These are phyloP conservation scores for Hippocampus zosterae DNA, from an alignment of 2,113 vertebrate genomes.

Conservation along the genomic window DNA sequence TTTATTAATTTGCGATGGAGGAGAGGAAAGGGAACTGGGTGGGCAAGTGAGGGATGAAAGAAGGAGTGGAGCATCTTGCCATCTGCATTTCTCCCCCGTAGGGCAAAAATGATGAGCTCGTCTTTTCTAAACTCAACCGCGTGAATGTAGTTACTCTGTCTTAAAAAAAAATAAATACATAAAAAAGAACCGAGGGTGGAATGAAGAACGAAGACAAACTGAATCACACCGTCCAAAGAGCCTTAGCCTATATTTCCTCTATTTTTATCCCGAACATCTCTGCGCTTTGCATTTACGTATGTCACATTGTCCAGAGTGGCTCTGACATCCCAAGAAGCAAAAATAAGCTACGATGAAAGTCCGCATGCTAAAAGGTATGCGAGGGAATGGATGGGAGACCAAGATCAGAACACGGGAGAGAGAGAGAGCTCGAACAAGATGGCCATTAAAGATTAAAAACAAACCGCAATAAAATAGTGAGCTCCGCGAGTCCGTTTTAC, in stretches of 20 bases:
- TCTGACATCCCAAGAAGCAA: slow-evolving; percentile 27
- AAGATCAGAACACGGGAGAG: slow-evolving; percentile 10
- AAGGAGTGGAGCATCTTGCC: slow-evolving; percentile 52
- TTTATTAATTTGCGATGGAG: slow-evolving; percentile 51
- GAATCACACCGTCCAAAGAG: slow-evolving; percentile 22
- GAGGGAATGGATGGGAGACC: slow-evolving; percentile 11
- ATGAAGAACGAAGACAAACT: slow-evolving; percentile 19
- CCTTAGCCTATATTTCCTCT: slow-evolving; percentile 22
- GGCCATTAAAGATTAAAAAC: slow-evolving; percentile 35
- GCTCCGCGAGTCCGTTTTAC: neutral
- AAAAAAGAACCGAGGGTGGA: neutral
- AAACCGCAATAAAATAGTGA: neutral
- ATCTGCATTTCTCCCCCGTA: slow-evolving; percentile 61
- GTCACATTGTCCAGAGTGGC: slow-evolving; percentile 24
- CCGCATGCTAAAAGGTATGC: slow-evolving; percentile 6
- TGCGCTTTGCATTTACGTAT: slow-evolving; percentile 33
- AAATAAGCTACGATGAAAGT: slow-evolving; percentile 14
- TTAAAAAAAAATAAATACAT: slow-evolving; percentile 10
- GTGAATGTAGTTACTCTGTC: slow-evolving; percentile 40
- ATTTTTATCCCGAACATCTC: slow-evolving; percentile 8
- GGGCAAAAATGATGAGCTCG: slow-evolving; percentile 48
- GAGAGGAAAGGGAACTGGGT: slow-evolving; percentile 20
- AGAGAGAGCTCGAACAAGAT: slow-evolving; percentile 9
- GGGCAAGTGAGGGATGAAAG: slow-evolving; percentile 41
- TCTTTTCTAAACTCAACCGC: slow-evolving; percentile 45